Base-by-base conservation (phyloP, 1,140 invertebrate species). In the Piezodorus guildinii region DNA sequence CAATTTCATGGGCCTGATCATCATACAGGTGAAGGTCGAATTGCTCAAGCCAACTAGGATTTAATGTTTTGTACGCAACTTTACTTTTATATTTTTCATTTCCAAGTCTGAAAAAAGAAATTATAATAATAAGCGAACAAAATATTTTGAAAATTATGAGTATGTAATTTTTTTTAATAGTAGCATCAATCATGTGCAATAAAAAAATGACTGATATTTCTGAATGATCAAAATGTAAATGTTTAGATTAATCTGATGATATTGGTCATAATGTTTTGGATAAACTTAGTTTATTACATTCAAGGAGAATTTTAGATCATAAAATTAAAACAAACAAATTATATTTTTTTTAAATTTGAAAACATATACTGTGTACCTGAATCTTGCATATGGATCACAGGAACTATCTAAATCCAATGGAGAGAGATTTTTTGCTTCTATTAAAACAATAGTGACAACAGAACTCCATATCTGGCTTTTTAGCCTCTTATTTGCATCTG, bases 81-180 rank as follows among this genome's bases (percentile, higher is more conserved):
- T 97, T 95, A 73, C 91, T 96, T 78, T 98, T 97, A 78, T 95
- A 98, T 77, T 98, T 98, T 79, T 99, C 96, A 71, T 89, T 92
- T 66, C 94, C 94, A 72, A 99, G 83, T 74, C 91, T 93, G 71
- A 34, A 76, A 75, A 64, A 52, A 62, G 4, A 60, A 66, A 65
- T 58, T 16, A 46, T 2, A 16, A 62, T 58, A 25, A 23, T 16
- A 54, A 54, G 10, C 16, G 10, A 21, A 54, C 25, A 54, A n/a
- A n/a, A n/a, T n/a, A n/a, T n/a, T n/a, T n/a, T 54, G 14, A 15
- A 14, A 19, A 23, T 16, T 16, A 30, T 30, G 27, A 30, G 3
- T 30, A 4, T 30, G 27, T 30, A 8, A 4, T 30, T 30, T 8
- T 30, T 4, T 30, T 30, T 30, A n/a, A n/a, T n/a, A n/a, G n/a